These are phyloP conservation scores for Leucoraja erinaceus DNA, from an alignment of 2,113 vertebrate species.

Conservation along the genomic window DNA sequence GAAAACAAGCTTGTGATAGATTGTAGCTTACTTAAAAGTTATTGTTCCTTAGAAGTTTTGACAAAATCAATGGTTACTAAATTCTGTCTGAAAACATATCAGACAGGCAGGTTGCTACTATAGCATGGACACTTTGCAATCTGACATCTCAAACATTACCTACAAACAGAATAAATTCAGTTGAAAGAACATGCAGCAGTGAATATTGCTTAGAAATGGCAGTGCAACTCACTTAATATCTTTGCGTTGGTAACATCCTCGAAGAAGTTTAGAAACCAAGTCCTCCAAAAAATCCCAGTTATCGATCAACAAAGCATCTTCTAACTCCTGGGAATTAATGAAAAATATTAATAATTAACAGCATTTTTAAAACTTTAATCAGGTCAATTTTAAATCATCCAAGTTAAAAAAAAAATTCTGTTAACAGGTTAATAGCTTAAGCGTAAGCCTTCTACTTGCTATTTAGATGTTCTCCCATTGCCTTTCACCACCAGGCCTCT, in stretches of 20 bases:
- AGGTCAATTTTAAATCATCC: background rate
- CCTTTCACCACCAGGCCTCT: background rate
- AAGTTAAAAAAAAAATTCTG: background rate
- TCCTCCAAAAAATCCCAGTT: slow-evolving; percentile 40
- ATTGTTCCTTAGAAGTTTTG: background rate
- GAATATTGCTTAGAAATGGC: background rate
- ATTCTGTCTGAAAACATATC: background rate
- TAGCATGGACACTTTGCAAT: background rate
- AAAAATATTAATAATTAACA: background rate
- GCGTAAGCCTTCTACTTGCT: background rate
- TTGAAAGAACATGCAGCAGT: background rate
- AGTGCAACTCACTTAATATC: slow-evolving; percentile 37
- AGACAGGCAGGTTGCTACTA: background rate
- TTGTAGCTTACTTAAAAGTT: background rate
- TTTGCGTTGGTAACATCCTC: slow-evolving; percentile 40
- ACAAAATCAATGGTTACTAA: background rate
- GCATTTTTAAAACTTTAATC: background rate
- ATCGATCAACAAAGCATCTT: slow-evolving; percentile 38
- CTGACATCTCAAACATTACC: background rate
- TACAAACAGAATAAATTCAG: background rate
- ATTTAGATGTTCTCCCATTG: background rate
- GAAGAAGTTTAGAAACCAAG: slow-evolving; percentile 36
- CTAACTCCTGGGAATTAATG: slow-evolving; percentile 31
- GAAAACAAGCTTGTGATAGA: background rate
- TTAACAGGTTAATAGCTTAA: background rate